Evolutionary conservation across 1,140 invertebrate genomes (phyloP).

Genomic region (Leptinotarsa undecemlineata): DNA sequence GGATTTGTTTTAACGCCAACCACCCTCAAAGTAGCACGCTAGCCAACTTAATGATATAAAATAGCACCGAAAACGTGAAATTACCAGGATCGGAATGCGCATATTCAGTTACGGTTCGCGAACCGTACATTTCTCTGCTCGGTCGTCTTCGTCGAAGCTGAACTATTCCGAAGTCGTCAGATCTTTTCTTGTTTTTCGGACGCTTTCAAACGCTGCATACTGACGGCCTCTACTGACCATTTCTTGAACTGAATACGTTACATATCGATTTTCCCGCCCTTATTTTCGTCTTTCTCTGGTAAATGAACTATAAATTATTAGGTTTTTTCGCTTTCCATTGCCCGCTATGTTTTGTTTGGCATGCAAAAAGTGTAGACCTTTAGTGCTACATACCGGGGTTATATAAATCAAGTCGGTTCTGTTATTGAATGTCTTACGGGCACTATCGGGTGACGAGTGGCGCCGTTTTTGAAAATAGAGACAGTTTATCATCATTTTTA

Average conservation of each 20-base stretch:
- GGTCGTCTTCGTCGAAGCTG: slow-evolving; percentile 22
- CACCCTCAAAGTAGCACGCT: slow-evolving; percentile 51
- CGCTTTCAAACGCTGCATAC: slow-evolving; percentile 2
- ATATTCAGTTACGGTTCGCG: slow-evolving; percentile 39
- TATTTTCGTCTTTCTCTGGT: slow-evolving; percentile 46
- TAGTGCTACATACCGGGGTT: too few relatives aligned
- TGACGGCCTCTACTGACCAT: slow-evolving; percentile 19
- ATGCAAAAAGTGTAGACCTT: slow-evolving; percentile 1
- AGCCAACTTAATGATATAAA: slow-evolving; percentile 53
- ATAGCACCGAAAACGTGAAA: slow-evolving; percentile 51
- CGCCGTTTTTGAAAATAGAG: too few relatives aligned
- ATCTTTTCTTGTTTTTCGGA: slow-evolving; percentile 29
- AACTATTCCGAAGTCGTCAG: slow-evolving; percentile 26
- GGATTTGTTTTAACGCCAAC: slow-evolving; percentile 42
- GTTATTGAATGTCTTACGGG: too few relatives aligned
- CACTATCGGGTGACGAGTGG: too few relatives aligned
- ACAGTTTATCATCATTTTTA: too few relatives aligned
- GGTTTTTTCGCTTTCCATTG: slow-evolving; percentile 37
- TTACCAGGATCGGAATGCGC: slow-evolving; percentile 43
- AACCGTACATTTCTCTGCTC: slow-evolving; percentile 17
- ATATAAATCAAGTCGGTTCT: too few relatives aligned
- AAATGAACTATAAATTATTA: slow-evolving; percentile 50
- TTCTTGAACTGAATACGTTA: background rate
- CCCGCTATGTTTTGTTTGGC: background rate
- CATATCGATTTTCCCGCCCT: slow-evolving; percentile 48